Percentiles rank a stretch among this genome's conserved stretches.
Evolutionary conservation across 2,113 vertebrate genomes (phyloP).

Genomic region (Chionomys nivalis): DNA sequence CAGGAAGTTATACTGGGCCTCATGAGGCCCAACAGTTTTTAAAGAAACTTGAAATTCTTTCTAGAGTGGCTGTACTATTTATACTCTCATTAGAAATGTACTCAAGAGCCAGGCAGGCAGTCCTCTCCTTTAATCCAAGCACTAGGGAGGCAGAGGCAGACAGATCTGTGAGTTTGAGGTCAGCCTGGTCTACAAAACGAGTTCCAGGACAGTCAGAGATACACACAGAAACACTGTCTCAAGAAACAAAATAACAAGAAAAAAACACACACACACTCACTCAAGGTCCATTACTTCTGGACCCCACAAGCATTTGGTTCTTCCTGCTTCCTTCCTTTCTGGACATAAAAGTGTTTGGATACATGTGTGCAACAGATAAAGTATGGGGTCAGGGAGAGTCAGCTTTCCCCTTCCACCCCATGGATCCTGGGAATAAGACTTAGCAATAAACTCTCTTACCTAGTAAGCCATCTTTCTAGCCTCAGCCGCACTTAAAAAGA

Average conservation of each 20-base stretch:
- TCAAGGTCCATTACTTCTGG: neutral
- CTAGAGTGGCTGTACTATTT: neutral
- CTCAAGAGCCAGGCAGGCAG: neutral
- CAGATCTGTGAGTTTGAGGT: neutral
- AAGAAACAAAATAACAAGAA: neutral
- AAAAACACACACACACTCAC: neutral
- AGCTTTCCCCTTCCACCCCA: neutral
- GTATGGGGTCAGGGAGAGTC: neutral
- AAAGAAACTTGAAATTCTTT: no score
- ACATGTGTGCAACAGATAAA: neutral
- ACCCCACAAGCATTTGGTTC: neutral
- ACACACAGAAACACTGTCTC: neutral
- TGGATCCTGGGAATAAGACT: neutral
- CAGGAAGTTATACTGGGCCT: no score
- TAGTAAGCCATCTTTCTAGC: neutral
- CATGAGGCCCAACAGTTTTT: no score
- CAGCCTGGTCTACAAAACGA: neutral
- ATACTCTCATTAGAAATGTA: slow-evolving; percentile 22
- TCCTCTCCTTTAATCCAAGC: neutral
- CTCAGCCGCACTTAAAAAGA: neutral
- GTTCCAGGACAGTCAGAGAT: neutral
- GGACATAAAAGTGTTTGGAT: neutral
- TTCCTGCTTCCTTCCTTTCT: neutral
- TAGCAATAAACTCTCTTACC: neutral
- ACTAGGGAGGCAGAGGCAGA: neutral